Percentiles rank a stretch among this genome's conserved stretches.
Conservation (phyloP, 2,113 vertebrate species). For the Erythrocercus mccallii region DNA sequence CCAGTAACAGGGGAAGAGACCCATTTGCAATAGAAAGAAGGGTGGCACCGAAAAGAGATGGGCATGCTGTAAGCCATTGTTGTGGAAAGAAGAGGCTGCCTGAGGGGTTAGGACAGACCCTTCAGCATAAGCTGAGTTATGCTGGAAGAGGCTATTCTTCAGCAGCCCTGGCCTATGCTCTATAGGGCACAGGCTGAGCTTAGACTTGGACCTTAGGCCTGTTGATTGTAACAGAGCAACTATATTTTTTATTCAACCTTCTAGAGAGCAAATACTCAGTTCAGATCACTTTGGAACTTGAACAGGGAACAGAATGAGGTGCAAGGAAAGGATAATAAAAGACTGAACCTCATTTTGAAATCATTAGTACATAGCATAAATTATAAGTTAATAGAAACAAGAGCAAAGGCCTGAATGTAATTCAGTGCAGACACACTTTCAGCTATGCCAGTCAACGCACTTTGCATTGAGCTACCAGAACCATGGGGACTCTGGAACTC, state of each 20-base stretch:
- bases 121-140: neutral
- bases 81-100: neutral
- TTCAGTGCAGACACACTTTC: neutral
- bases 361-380: neutral
- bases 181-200: neutral
- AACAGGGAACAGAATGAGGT: neutral
- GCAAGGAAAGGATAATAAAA: neutral
- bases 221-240: neutral
- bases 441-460: neutral
- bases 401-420: neutral
- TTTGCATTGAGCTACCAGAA: neutral
- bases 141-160: neutral
- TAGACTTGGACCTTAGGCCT: neutral
- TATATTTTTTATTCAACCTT: neutral
- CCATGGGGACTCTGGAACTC: rapidly evolving
- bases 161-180: neutral
- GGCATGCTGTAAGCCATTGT: neutral
- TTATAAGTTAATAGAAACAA: neutral
- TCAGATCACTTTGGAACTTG: neutral
- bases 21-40: too few relatives aligned
- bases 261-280: neutral
- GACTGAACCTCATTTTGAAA: neutral
- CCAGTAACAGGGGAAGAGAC: too few relatives aligned
- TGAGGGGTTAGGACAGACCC: neutral
- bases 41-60: too few relatives aligned